Evolutionary conservation across 2,797 vertebrate species (phyloP), one percentile per base, ranked within the genome.

Genomic region (Alca torda): DNA sequence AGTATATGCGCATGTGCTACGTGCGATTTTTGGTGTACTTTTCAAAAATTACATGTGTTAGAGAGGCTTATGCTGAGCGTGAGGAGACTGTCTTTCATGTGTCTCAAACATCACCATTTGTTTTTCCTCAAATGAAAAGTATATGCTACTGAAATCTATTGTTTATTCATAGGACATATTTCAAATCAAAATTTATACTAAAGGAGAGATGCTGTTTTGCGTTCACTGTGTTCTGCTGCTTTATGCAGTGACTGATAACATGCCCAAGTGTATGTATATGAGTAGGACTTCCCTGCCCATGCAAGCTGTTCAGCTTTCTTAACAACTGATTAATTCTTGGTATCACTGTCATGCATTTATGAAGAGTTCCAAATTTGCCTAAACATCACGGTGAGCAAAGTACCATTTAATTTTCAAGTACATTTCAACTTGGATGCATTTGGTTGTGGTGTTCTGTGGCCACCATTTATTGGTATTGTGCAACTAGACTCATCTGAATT

Each of bases 1-100:
- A 30, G 25, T 33, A 28, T 7, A 28, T 1, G 25, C 35, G 26
- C 13, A 3, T 1, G 4, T 23, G 30, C 60, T 68, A 75, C 0
- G 0, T 79, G 63, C 20, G 33, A 5, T 68, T 91, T 90, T 86
- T 90, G 39, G 23, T 65, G 16, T 69, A 51, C 3, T 21, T 86
- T 69, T 93, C 28, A 75, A 45, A 41, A 75, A 48, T 16, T 48
- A 5, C 1, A 0, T 21, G 9, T 69, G 23, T 75, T 50, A 50
- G 48, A 39, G 35, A 78, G 31, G 51, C 7, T 89, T 41, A 41
- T 87, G 54, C 15, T 67, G 35, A 73, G 30, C 24, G 10, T 43
- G 59, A 60, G 15, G 28, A 81, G 25, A 39, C 19, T 45, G 19
- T 17, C 35, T 43, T 70, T 80, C 13, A 4, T n/a, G 31, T 33